These are phyloP conservation scores for Bombus confusus DNA, from an alignment of 1,140 invertebrate species.

Conservation along the genomic window DNA sequence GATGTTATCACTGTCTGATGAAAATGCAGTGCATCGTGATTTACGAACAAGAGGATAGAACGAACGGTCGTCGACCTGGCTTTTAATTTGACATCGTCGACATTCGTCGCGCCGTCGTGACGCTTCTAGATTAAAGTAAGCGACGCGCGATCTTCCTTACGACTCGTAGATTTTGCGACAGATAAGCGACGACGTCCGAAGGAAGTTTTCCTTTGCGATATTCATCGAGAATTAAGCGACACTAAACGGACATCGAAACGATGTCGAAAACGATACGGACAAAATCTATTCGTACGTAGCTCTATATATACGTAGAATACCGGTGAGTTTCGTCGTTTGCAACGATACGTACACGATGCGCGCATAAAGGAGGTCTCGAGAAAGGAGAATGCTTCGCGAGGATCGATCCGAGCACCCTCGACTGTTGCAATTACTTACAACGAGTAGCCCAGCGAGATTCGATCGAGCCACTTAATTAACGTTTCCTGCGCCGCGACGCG, in stretches of 20 bases:
- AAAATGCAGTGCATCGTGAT: constrained; percentile 10
- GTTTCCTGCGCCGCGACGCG: too few species aligned
- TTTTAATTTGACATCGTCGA: constrained; percentile 28
- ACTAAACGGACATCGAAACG: neutral
- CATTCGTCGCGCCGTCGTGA: neutral
- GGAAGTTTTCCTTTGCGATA: neutral
- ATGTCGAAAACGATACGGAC: neutral
- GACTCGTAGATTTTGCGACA: neutral
- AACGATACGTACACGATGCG: neutral
- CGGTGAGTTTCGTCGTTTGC: too few species aligned
- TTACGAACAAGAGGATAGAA: neutral
- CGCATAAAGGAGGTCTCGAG: neutral
- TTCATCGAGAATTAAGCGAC: constrained; percentile 6
- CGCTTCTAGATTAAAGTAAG: constrained; percentile 3
- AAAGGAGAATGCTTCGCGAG: constrained; percentile 33
- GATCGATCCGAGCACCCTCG: constrained; percentile 45
- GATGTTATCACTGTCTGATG: neutral
- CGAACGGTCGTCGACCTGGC: neutral
- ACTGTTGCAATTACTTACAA: constrained; percentile 55
- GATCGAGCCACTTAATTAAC: constrained; percentile 61
- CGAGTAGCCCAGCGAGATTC: constrained; percentile 26
- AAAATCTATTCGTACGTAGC: neutral
- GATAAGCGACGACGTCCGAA: neutral
- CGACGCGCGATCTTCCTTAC: neutral
- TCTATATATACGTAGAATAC: too few species aligned